These are phyloP conservation scores for Elachura formosa DNA, from an alignment of 2,113 vertebrate genomes.

Conservation along the genomic window DNA sequence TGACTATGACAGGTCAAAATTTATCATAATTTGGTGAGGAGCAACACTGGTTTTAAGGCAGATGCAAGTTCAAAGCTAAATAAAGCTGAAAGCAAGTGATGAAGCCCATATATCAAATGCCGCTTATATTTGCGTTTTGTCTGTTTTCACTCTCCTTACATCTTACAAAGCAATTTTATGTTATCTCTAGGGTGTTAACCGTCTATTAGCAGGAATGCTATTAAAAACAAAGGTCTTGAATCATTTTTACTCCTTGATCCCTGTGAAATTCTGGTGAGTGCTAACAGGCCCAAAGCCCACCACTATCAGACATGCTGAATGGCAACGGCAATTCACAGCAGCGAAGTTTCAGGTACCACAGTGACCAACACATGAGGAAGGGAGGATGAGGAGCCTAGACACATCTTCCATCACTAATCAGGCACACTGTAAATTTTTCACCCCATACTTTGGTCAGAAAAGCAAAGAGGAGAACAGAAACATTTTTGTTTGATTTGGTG, in stretches of 20 bases:
- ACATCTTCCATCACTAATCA: accelerated
- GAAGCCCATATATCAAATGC: background rate
- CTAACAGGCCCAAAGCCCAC: background rate
- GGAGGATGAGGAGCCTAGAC: accelerated
- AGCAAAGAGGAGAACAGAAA: background rate
- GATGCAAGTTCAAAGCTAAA: background rate
- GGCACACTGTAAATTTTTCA: background rate
- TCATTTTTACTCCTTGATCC: background rate
- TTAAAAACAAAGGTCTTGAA: background rate
- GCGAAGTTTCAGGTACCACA: background rate
- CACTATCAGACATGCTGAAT: background rate
- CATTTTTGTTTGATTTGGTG: background rate
- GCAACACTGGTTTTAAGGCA: background rate
- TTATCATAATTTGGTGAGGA: background rate
- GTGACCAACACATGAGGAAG: background rate
- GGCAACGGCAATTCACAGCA: background rate
- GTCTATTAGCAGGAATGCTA: background rate
- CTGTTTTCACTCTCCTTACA: background rate
- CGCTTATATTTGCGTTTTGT: background rate
- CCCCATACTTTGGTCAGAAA: background rate
- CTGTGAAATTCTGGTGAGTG: background rate
- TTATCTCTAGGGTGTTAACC: background rate
- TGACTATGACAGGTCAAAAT: background rate
- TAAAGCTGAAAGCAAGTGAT: background rate
- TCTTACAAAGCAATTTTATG: background rate